Base-by-base conservation (phyloP, 2,888 invertebrate genomes). In the Ichneumon xanthorius region DNA sequence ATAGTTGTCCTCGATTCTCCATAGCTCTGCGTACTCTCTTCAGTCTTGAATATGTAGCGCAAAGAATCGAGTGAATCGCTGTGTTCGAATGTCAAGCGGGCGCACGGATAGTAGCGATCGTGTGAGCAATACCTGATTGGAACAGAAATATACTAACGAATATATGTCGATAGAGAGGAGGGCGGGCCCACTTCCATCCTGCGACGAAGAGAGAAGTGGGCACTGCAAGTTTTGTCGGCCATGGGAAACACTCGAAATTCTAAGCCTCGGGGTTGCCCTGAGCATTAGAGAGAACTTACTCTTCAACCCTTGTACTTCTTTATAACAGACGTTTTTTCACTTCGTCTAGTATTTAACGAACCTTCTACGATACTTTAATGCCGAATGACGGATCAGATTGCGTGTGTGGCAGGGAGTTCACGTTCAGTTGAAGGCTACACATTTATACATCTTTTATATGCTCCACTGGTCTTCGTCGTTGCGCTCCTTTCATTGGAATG, bases 181-280 rank as follows among this genome's bases (percentile, higher is more conserved):
- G 63, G 63, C 30, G 63, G 63, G 6, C 33, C 71, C 55, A 30
- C 53, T 50, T 26, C 50, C 26, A n/a, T 33, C 33, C 61, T 70
- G 79, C 55, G 45, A 71, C 45, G 61, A 50, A 26, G 30, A 50
- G 45, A 61, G 55, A 65, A 78, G 76, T 81, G 84, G 78, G 72
- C n/a, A 73, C 76, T 61, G 86, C 79, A 87, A 86, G 72, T 88
- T 90, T 92, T 90, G 89, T 91, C 89, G 89, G 87, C 88, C 93
- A 92, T 93, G 93, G 93, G 93, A 93, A 93, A 90, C 91, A 92
- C 92, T 93, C 89, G 89, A 91, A 83, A 88, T 70, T 65, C 50
- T 72, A 53, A 48, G 16, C 73, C 76, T 82, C 45, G 75, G 75
- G 53, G 71, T 85, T 80, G 72, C 85, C 85, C 80, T 26, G 67